These are phyloP conservation scores for Poeciliopsis gracilis DNA, from an alignment of 2,797 vertebrate species.

Conservation along the genomic window DNA sequence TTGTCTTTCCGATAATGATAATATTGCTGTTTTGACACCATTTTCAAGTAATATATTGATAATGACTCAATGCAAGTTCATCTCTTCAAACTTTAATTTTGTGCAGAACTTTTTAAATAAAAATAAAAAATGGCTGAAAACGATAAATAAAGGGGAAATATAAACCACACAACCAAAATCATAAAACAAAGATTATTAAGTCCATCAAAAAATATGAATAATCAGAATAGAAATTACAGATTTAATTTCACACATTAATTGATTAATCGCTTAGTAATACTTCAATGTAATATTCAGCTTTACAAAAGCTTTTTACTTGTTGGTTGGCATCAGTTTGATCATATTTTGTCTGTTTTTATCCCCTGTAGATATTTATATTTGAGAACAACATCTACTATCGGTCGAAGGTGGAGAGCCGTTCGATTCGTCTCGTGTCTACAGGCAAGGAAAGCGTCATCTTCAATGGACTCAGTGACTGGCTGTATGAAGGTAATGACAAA, in stretches of 20 bases:
- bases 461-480: constrained; percentile 97
- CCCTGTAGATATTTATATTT: constrained; percentile 93
- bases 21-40: too few relatives aligned
- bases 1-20: too few relatives aligned
- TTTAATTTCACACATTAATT: not conserved
- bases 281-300: not conserved
- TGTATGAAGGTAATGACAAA: constrained; percentile 90
- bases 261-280: not conserved
- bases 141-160: too few relatives aligned
- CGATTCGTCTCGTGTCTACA: constrained; percentile 94
- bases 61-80: too few relatives aligned
- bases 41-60: too few relatives aligned
- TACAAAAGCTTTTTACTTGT: not conserved
- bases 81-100: too few relatives aligned
- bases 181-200: too few relatives aligned
- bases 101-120: too few relatives aligned
- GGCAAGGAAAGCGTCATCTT: constrained; percentile 96
- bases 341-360: not conserved
- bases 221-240: too few relatives aligned
- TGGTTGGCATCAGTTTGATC: not conserved
- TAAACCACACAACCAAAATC: too few relatives aligned
- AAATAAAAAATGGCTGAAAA: too few relatives aligned
- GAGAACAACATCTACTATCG: constrained; percentile 99
- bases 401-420: constrained; percentile 91
- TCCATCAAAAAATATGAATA: too few relatives aligned